A percentile compares a stretch with the other conserved stretches of the same genome.
Conservation (phyloP, 2,888 invertebrate species). For the Pandemis heparana region DNA sequence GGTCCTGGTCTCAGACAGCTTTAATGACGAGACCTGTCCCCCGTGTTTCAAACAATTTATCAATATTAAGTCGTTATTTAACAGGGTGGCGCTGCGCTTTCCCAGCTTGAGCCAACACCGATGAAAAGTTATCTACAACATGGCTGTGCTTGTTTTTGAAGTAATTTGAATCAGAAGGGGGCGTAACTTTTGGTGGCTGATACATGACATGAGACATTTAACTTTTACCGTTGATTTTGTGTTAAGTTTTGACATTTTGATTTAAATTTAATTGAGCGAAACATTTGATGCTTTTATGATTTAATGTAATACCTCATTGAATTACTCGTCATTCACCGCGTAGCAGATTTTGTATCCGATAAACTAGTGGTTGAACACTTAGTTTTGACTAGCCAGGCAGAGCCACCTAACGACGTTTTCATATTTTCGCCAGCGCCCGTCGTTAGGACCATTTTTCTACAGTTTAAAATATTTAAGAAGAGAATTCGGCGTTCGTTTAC, state of each 20-base stretch:
- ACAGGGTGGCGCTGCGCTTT: conserved; percentile 13
- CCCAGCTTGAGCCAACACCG: conserved; percentile 5
- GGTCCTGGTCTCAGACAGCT: conserved; percentile 3
- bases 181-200: conserved; percentile 5
- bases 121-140: conserved; percentile 16
- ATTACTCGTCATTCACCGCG: not conserved
- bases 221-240: conserved; percentile 6
- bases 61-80: conserved; percentile 37
- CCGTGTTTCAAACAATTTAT: conserved; percentile 35
- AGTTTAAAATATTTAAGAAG: conserved; percentile 38
- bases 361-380: not conserved
- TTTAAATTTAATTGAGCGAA: not conserved
- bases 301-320: not conserved
- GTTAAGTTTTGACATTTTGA: not conserved
- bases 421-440: conserved; percentile 30
- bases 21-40: conserved; percentile 29
- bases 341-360: not conserved
- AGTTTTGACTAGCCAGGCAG: not conserved
- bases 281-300: not conserved
- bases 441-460: conserved; percentile 32
- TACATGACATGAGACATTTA: conserved; percentile 14
- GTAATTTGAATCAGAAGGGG: conserved; percentile 13
- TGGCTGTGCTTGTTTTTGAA: conserved; percentile 10
- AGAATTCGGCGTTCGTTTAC: conserved; percentile 35
- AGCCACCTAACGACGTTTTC: conserved; percentile 26